Evolutionary conservation across 2,113 vertebrate genomes (phyloP), one percentile per base, ranked within the genome.

Genomic region (Rhagologus leucostigma): DNA sequence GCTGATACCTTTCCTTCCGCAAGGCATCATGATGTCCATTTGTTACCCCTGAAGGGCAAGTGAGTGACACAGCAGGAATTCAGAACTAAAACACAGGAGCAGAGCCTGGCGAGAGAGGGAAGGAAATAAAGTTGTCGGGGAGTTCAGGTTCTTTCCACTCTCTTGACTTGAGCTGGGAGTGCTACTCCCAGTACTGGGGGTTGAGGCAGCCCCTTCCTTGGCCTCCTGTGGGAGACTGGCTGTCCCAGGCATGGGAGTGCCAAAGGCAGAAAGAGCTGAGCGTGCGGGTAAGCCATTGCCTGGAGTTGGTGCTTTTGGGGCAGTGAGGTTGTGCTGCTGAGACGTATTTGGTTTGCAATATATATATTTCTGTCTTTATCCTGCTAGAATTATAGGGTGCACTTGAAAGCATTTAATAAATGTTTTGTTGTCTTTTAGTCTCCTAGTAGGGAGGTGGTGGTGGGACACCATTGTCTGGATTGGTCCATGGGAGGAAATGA

Each of bases 231-330:
- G 24, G 26, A 94, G 52, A 29, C 52, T 50, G 16, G 30, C 53
- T 53, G 37, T 37, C n/a, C 4, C 13, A 70, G 65, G 64, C n/a
- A 18, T 0, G 0, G 21, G 33, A 52, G 20, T n/a, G 52, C 53
- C 65, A 27, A 35, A 62, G 47, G 65, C 39, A 64, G 62, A n/a
- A 73, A 29, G 23, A 41, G n/a, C 15, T 53, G 71, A 77, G 46
- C 0, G 1, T 70, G 65, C 67, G 52, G 67, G 21, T 59, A 11
- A 60, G 21, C 0, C 6, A 3, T 16, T 33, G 35, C 59, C 50
- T 39, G 68, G 26, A 32, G 26, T 26, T 22, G 26, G 21, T 13
- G 22, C 27, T 60, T 68, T 20, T 21, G 27, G 33, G 52, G 22
- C 6, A 84, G 53, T 4, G 4, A 62, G 44, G 64, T 42, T 77